phyloP scores from a whole-genome alignment of 1,140 invertebrate genomes.

The Ganaspis sp. region DNA sequence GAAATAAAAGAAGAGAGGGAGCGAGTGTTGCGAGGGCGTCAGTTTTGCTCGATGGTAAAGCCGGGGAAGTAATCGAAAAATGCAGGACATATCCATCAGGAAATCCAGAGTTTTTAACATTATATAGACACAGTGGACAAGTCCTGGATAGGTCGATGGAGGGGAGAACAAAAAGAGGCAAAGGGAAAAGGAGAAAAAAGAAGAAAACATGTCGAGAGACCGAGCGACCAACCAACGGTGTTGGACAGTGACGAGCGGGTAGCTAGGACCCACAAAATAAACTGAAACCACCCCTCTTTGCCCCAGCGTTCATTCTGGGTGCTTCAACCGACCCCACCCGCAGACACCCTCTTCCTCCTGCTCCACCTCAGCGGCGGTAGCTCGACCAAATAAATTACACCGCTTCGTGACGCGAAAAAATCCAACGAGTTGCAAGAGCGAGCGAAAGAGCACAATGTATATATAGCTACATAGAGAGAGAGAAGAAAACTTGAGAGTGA shows the following conservation, averaged over 20 bases:
- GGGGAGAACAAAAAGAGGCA: slow-evolving; percentile 36
- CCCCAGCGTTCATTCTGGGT: slow-evolving; percentile 54
- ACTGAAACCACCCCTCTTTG: slow-evolving; percentile 65
- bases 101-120: slow-evolving; percentile 62
- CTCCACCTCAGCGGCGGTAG: slow-evolving; percentile 60
- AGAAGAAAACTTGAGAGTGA: slow-evolving; percentile 38
- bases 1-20: slow-evolving; percentile 4
- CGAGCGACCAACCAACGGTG: slow-evolving; percentile 56
- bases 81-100: slow-evolving; percentile 46
- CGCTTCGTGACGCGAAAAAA: slow-evolving; percentile 76
- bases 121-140: slow-evolving; percentile 51
- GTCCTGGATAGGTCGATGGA: slow-evolving; percentile 48
- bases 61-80: slow-evolving; percentile 13
- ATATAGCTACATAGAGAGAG: slow-evolving; percentile 38
- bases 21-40: slow-evolving; percentile 8
- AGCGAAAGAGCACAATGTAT: slow-evolving; percentile 57
- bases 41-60: slow-evolving; percentile 2
- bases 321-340: slow-evolving; percentile 61
- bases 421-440: slow-evolving; percentile 72
- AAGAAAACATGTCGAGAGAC: slow-evolving; percentile 43
- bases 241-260: slow-evolving; percentile 72
- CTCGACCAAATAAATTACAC: slow-evolving; percentile 75
- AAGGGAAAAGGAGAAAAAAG: slow-evolving; percentile 30
- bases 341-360: slow-evolving; percentile 39
- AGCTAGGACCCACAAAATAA: slow-evolving; percentile 73